phyloP scores from a whole-genome alignment of 1,140 invertebrate species.

The Drosophila miranda region DNA sequence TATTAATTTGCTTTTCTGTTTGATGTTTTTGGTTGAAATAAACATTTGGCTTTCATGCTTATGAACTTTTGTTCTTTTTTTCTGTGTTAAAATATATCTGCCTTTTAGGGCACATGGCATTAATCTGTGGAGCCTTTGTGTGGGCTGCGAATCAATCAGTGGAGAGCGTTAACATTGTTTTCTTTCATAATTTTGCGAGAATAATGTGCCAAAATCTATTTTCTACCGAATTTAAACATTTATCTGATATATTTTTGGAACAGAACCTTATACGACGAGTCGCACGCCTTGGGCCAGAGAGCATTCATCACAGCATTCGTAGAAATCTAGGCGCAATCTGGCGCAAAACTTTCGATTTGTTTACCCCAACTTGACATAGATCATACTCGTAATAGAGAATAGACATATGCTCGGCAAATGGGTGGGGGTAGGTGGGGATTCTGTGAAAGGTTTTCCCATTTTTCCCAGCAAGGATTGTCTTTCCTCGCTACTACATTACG shows the following conservation, averaged over 20 bases:
- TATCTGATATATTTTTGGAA: constrained; percentile 29
- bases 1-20: neutral
- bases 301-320: constrained; percentile 44
- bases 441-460: constrained; percentile 5
- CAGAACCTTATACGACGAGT: constrained; percentile 16
- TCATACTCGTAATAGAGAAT: constrained; percentile 19
- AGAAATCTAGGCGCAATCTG: constrained; percentile 19
- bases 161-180: constrained; percentile 23
- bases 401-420: constrained; percentile 30
- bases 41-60: constrained; percentile 18
- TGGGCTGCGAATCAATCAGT: constrained; percentile 37
- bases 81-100: neutral
- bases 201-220: constrained; percentile 63
- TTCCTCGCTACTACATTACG: constrained; percentile 2
- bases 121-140: constrained; percentile 5
- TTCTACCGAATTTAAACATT: constrained; percentile 55
- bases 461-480: constrained; percentile 20
- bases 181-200: constrained; percentile 22
- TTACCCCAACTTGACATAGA: constrained; percentile 47
- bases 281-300: constrained; percentile 31
- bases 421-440: neutral
- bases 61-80: constrained; percentile 12
- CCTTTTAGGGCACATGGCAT: constrained; percentile 38
- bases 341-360: constrained; percentile 46
- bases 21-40: constrained; percentile 13